Percentiles rank a stretch among this genome's conserved stretches.
These are phyloP conservation scores for Lordiphosa fenestrarum DNA, from an alignment of 2,888 invertebrate genomes.

Conservation along the genomic window DNA sequence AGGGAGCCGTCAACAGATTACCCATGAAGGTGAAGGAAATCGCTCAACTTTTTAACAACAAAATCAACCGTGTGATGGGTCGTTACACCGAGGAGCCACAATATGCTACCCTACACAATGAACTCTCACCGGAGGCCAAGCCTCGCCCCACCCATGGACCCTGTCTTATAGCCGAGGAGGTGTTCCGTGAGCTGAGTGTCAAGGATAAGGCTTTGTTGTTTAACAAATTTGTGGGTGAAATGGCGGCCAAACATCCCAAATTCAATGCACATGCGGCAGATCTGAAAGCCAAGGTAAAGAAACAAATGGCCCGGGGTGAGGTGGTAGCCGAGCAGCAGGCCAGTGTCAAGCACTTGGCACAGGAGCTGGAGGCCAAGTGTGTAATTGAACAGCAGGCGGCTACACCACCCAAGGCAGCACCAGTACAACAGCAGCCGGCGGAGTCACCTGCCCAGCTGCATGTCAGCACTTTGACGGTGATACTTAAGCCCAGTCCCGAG, in stretches of 20 bases:
- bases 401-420: slow-evolving; percentile 7
- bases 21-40: slow-evolving; percentile 75
- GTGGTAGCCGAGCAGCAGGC: slow-evolving; percentile 65
- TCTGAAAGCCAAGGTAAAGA: slow-evolving; percentile 53
- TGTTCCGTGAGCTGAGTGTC: slow-evolving; percentile 74
- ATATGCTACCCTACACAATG: slow-evolving; percentile 58
- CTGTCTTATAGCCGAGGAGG: slow-evolving; percentile 74
- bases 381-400: background rate
- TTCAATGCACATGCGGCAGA: slow-evolving; percentile 59
- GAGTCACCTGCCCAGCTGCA: slow-evolving; percentile 34
- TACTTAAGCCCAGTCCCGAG: slow-evolving; percentile 64
- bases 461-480: slow-evolving; percentile 69
- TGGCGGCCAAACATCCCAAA: slow-evolving; percentile 68
- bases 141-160: slow-evolving; percentile 29
- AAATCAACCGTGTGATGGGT: slow-evolving; percentile 66
- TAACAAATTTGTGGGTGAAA: slow-evolving; percentile 73
- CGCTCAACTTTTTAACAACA: slow-evolving; percentile 74
- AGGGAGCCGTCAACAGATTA: slow-evolving; percentile 8
- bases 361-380: slow-evolving; percentile 69
- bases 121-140: slow-evolving; percentile 49
- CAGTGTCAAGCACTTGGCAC: slow-evolving; percentile 64
- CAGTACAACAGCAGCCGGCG: background rate
- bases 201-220: slow-evolving; percentile 76
- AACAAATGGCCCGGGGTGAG: slow-evolving; percentile 58
- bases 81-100: slow-evolving; percentile 32